These are phyloP conservation scores for Xestobium rufovillosum DNA, from an alignment of 2,888 invertebrate genomes.

Conservation along the genomic window DNA sequence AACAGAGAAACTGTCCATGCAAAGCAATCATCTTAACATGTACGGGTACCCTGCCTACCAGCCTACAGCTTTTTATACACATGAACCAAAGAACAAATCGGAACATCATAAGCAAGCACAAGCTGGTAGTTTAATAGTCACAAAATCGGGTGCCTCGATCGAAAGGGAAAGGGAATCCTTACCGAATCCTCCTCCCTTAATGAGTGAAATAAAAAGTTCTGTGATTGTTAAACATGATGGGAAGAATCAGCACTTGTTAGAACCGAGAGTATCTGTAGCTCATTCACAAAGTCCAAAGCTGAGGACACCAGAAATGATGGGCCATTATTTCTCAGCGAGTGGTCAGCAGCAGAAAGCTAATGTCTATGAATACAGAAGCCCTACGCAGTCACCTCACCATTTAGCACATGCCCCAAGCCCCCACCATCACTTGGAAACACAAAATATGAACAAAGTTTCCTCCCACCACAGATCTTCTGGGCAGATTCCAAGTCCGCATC, in stretches of 20 bases:
- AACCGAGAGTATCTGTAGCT: conserved; percentile 45
- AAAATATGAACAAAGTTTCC: conserved; percentile 33
- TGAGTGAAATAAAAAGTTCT: conserved; percentile 62
- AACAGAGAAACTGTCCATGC: conserved; percentile 25
- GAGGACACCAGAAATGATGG: conserved; percentile 46
- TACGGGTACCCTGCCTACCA: conserved; percentile 59
- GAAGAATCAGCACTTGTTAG: conserved; percentile 53
- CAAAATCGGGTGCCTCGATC: conserved; percentile 36
- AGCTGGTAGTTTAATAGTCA: conserved; percentile 36
- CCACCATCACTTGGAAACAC: conserved; percentile 36
- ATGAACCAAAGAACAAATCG: conserved; percentile 57
- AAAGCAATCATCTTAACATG: conserved; percentile 46
- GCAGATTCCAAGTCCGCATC: conserved; percentile 46
- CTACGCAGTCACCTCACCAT: conserved; percentile 44
- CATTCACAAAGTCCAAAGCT: conserved; percentile 53
- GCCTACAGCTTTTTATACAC: conserved; percentile 40
- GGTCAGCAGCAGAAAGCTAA: conserved; percentile 40
- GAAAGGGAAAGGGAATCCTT: conserved; percentile 41
- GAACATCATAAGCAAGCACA: conserved; percentile 43
- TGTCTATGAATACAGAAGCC: conserved; percentile 42
- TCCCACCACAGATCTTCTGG: conserved; percentile 32
- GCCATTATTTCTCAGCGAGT: conserved; percentile 50
- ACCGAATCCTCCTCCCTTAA: conserved; percentile 60
- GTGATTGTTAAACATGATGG: conserved; percentile 75
- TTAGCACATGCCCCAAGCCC: conserved; percentile 34